Percentiles rank a stretch among this genome's conserved stretches.
phyloP scores from a whole-genome alignment of 2,888 invertebrate species.

The Lottia gigantea region DNA sequence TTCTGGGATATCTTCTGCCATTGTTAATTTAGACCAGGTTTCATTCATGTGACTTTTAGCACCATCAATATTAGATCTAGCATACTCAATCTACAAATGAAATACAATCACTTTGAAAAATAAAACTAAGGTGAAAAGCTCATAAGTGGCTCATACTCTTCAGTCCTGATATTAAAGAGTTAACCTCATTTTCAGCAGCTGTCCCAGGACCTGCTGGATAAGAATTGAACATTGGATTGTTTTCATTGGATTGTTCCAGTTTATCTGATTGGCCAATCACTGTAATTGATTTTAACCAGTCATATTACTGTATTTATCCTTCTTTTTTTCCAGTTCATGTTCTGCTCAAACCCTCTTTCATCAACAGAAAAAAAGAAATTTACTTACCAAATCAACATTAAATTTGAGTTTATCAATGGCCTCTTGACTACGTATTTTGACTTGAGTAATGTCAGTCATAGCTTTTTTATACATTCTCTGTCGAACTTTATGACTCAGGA shows the following conservation, averaged over 20 bases:
- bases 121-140: background rate
- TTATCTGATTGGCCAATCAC: too few species aligned
- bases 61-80: conserved; percentile 44
- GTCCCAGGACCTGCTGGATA: too few species aligned
- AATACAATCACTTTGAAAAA: background rate
- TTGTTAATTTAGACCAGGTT: conserved; percentile 47
- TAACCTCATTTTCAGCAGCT: too few species aligned
- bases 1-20: conserved; percentile 31
- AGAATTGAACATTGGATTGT: too few species aligned
- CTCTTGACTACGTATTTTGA: conserved; percentile 53
- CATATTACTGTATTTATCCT: too few species aligned
- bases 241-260: too few species aligned
- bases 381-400: conserved; percentile 58
- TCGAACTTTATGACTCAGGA: conserved; percentile 52
- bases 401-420: conserved; percentile 53
- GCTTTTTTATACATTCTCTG: conserved; percentile 57
- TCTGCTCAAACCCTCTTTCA: too few species aligned
- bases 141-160: too few species aligned
- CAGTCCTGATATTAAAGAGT: too few species aligned
- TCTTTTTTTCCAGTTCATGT: too few species aligned
- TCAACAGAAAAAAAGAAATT: too few species aligned
- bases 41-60: conserved; percentile 39
- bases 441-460: conserved; percentile 49
- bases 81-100: conserved; percentile 55
- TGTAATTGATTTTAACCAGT: too few species aligned